These are phyloP conservation scores for Molossus molossus DNA, from an alignment of 2,797 vertebrate genomes.

Conservation along the genomic window DNA sequence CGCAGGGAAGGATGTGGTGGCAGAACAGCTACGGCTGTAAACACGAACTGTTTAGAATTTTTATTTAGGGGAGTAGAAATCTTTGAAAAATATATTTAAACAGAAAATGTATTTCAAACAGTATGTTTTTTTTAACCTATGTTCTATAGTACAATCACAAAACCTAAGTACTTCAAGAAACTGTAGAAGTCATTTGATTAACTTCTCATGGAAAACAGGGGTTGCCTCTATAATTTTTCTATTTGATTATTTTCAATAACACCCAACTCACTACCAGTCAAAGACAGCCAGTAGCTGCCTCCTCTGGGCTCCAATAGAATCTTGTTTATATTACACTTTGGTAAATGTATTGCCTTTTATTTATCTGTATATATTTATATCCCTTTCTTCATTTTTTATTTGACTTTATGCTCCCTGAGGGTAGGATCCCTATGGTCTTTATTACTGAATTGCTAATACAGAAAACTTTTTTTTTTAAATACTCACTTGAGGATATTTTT, in stretches of 20 bases:
- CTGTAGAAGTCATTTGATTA: background rate
- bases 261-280: background rate
- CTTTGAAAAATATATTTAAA: conserved; percentile 30
- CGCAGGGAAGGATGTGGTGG: background rate
- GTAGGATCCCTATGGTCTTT: background rate
- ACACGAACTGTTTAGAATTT: conserved; percentile 20
- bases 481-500: too few species aligned
- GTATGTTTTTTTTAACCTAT: background rate
- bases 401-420: conserved; percentile 29
- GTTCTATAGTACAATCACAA: background rate
- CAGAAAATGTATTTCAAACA: conserved; percentile 52
- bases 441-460: background rate
- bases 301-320: background rate
- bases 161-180: background rate
- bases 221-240: background rate
- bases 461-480: too few species aligned
- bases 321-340: background rate
- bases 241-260: conserved; percentile 3
- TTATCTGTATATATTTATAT: conserved; percentile 7
- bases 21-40: background rate
- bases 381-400: background rate
- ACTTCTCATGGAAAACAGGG: background rate
- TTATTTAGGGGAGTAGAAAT: conserved; percentile 34
- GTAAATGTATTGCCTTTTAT: background rate
- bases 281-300: background rate